Evolutionary conservation across 2,888 invertebrate species (phyloP).

Genomic region (Taphrorychus bicolor): DNA sequence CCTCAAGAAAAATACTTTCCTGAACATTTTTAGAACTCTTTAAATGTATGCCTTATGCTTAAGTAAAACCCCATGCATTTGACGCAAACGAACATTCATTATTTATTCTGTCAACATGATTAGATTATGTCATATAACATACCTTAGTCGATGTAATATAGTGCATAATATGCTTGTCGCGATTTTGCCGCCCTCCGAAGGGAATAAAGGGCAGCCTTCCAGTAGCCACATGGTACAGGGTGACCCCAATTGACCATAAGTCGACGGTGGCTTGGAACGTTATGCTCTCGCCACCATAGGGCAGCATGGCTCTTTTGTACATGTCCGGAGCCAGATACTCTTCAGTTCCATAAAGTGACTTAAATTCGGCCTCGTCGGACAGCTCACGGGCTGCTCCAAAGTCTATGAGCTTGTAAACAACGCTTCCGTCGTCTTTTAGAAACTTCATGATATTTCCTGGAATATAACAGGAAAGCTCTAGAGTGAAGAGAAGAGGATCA

Average conservation of each 20-base stretch:
- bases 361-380: slow-evolving; percentile 94
- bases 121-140: background rate
- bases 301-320: slow-evolving; percentile 91
- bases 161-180: slow-evolving; percentile 70
- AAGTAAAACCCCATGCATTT: no score
- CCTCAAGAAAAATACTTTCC: no score
- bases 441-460: slow-evolving; percentile 92
- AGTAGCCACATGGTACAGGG: slow-evolving; percentile 93
- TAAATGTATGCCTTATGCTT: no score
- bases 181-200: slow-evolving; percentile 76
- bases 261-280: slow-evolving; percentile 78
- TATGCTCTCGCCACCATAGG: slow-evolving; percentile 86
- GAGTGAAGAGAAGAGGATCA: no score
- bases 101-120: no score
- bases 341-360: slow-evolving; percentile 94
- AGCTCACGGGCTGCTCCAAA: slow-evolving; percentile 95
- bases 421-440: slow-evolving; percentile 88
- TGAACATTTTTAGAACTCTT: no score
- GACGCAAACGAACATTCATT: no score
- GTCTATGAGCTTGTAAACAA: slow-evolving; percentile 86
- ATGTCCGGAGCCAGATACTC: slow-evolving; percentile 97
- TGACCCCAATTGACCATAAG: slow-evolving; percentile 95
- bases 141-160: slow-evolving; percentile 90
- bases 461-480: no score
- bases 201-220: slow-evolving; percentile 94